Evolutionary conservation across 2,888 invertebrate species (phyloP).

Genomic region (Stegana nigrithorax): DNA sequence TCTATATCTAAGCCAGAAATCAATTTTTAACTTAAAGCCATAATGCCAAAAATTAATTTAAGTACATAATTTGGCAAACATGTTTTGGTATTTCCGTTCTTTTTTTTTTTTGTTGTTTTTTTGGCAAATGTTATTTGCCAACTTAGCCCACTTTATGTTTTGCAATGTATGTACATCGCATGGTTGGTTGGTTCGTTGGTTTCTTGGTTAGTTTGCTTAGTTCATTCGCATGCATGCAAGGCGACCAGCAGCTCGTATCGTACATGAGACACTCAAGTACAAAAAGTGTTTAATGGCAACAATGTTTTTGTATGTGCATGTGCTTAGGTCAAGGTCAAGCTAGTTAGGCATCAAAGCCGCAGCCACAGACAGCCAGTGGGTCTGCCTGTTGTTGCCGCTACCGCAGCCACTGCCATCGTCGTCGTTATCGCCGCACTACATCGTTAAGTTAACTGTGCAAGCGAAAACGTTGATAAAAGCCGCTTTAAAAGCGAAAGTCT

Average conservation of each 20-base stretch:
- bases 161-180: not conserved
- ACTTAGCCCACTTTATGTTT: not conserved
- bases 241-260: too few species aligned
- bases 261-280: not conserved
- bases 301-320: conserved; percentile 1
- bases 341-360: conserved; percentile 5
- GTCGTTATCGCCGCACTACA: not conserved
- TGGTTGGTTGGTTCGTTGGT: not conserved
- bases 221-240: too few species aligned
- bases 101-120: not conserved
- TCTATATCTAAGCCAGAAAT: too few species aligned
- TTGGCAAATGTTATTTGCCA: not conserved
- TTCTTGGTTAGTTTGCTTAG: not conserved
- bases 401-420: not conserved
- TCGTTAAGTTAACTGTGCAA: too few species aligned
- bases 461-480: too few species aligned
- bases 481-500: too few species aligned
- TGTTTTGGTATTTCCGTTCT: not conserved
- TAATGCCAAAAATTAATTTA: too few species aligned
- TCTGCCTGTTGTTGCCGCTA: not conserved
- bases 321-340: conserved; percentile 13
- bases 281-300: too few species aligned
- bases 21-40: too few species aligned
- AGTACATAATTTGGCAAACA: not conserved
- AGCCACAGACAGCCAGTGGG: not conserved